phyloP scores from a whole-genome alignment of 2,888 invertebrate species.

The Muscina levida region DNA sequence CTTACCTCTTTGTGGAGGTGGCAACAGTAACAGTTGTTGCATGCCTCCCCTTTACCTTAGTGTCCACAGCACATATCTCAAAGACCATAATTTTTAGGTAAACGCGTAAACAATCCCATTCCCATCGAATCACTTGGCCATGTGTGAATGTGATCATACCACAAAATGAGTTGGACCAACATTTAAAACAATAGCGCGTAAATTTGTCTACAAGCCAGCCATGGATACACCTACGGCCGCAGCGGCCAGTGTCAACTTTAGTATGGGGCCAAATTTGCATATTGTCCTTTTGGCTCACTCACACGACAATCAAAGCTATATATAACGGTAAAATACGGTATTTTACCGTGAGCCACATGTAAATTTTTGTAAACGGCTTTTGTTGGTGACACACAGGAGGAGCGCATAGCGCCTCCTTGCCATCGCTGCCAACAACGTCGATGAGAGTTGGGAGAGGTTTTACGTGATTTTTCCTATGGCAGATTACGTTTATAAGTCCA shows the following conservation, averaged over 20 bases:
- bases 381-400: slow-evolving; percentile 48
- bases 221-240: background rate
- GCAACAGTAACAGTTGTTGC: slow-evolving; percentile 59
- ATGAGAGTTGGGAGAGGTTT: no score
- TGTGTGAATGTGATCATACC: slow-evolving; percentile 23
- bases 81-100: slow-evolving; percentile 56
- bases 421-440: no score
- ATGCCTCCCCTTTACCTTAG: slow-evolving; percentile 45
- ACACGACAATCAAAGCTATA: slow-evolving; percentile 34
- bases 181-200: slow-evolving; percentile 53
- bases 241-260: background rate
- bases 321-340: slow-evolving; percentile 58
- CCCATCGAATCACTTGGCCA: background rate
- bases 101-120: slow-evolving; percentile 59
- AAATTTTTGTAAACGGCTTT: slow-evolving; percentile 55
- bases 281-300: slow-evolving; percentile 39
- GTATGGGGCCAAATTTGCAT: slow-evolving; percentile 30
- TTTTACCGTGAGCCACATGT: slow-evolving; percentile 65
- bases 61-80: slow-evolving; percentile 33
- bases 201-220: slow-evolving; percentile 39
- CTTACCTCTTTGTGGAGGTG: background rate
- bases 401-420: no score
- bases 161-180: slow-evolving; percentile 40
- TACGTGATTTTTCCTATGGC: no score
- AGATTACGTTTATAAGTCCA: no score